These are phyloP conservation scores for Aplysina aerophoba DNA, from an alignment of 37 sponge, comb jelly and placozoan genomes.

Conservation along the genomic window DNA sequence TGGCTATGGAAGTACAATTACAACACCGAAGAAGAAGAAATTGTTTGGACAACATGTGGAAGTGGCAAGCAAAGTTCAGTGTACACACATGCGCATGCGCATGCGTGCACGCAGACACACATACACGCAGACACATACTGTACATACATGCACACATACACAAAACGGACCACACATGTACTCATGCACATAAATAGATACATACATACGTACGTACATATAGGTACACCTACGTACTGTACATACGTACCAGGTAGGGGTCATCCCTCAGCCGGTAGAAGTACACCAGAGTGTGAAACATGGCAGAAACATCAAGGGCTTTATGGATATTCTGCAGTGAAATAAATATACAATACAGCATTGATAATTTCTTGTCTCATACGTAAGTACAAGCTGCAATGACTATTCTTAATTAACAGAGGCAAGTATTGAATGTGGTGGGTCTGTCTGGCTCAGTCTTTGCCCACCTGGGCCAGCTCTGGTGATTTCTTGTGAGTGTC, in stretches of 20 bases:
- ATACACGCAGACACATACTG: not conserved
- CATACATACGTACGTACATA: not conserved
- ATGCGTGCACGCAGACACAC: too few relatives aligned
- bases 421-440: too few relatives aligned
- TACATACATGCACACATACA: conserved; percentile 11
- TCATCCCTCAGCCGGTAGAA: conserved; percentile 50
- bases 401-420: too few relatives aligned
- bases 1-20: too few relatives aligned
- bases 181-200: conserved; percentile 13
- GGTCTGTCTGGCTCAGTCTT: too few relatives aligned
- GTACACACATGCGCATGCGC: too few relatives aligned
- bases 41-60: too few relatives aligned
- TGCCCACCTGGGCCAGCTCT: conserved; percentile 31
- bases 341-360: not conserved
- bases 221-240: not conserved
- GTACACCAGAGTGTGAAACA: conserved; percentile 34
- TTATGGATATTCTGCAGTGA: not conserved
- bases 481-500: conserved; percentile 41
- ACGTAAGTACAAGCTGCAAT: not conserved
- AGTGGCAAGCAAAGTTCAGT: too few relatives aligned
- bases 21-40: too few relatives aligned
- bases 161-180: conserved; percentile 25
- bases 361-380: not conserved
- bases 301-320: conserved; percentile 22
- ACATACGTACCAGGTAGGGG: conserved; percentile 16